Base-by-base conservation (phyloP, 2,888 invertebrate genomes). In the Noctua fimbriata region DNA sequence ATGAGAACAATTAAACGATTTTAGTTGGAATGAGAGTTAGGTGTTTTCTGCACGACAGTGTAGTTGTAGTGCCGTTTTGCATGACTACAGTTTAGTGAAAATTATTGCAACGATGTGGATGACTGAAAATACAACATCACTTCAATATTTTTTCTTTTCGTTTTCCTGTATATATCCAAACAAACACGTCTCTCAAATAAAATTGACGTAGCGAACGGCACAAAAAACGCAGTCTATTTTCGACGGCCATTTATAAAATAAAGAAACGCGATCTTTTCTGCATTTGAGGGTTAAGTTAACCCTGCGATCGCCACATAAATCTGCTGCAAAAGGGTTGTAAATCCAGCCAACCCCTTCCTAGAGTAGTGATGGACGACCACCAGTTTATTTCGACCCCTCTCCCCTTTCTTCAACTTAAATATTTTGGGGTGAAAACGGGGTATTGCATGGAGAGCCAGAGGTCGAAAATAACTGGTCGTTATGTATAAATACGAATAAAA, bases 241-340 rank as follows among this genome's bases (percentile, higher is more conserved):
- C 85, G 93, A 88, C 76, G 86, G 89, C 93, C 93, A 95, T 96
- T 95, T 95, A 95, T 95, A 95, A 96, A 95, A 95, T 94, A 96
- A 96, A 95, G 96, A 95, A 96, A 96, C 94, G 90, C 93, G 94
- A 94, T 95, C 94, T 94, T 94, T 94, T 95, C 94, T 95, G 95
- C 94, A 94, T 94, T 93, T 93, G 93, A 89, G 94, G 94, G 93
- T 93, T 92, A 93, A 94, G 82, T 92, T 93, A 93, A 93, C 94
- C 94, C 94, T 91, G 87, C 89, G 91, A 91, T 91, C 90, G 92
- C 88, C 91, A 92, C 94, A 94, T 96, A 96, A 96, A 96, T 96
- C 96, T 95, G 95, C 91, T 88, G 89, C 90, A 89, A 95, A 96
- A 96, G 96, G 96, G 96, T 96, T 96, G 96, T 96, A 96, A 96